Evolutionary conservation across 2,888 invertebrate genomes (phyloP), one percentile per base, ranked within the genome.

Genomic region (Rhyacophila evoluta): DNA sequence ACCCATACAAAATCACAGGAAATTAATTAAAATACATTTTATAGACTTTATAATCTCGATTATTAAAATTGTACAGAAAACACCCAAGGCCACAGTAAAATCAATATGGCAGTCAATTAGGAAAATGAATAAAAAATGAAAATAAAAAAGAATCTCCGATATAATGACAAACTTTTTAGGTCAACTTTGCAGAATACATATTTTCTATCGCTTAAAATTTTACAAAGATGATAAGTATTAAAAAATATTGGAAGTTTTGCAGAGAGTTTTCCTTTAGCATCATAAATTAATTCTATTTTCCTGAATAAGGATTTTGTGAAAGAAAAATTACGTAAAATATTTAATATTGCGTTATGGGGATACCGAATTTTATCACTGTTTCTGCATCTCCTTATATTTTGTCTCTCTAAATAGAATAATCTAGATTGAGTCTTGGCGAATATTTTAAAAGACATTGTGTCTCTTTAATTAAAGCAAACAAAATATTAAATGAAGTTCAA

Each of bases 361-460:
- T 55, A 19, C 4, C 12, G 19, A 55, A 55, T 25, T 55, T 25
- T n/a, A 19, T 25, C 55, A 55, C 55, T 19, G 10, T n/a, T 55
- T 25, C 15, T 55, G 12, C 19, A 19, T 15, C 55, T 55, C 19
- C 55, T 15, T 55, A 55, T 55, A 55, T 19, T 55, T 55, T 55
- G 55, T 55, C 19, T 55, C 55, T 55, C 55, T 25, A 25, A 55
- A 55, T 55, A 55, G 55, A 55, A 55, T 55, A 55, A 55, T 55
- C 55, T 55, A 55, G 55, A 55, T 55, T 55, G 55, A 55, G 55
- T 55, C 55, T 25, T 19, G 4, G 55, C 55, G 55, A 8, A 55
- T 55, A 55, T 55, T 55, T 55, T 25, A 19, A 25, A 55, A 19
- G 55, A 25, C 55, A 55, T 55, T 55, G 55, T 55, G 55, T 55